These are phyloP conservation scores for Timema cristinae DNA, from an alignment of 2,888 invertebrate genomes.

Conservation along the genomic window DNA sequence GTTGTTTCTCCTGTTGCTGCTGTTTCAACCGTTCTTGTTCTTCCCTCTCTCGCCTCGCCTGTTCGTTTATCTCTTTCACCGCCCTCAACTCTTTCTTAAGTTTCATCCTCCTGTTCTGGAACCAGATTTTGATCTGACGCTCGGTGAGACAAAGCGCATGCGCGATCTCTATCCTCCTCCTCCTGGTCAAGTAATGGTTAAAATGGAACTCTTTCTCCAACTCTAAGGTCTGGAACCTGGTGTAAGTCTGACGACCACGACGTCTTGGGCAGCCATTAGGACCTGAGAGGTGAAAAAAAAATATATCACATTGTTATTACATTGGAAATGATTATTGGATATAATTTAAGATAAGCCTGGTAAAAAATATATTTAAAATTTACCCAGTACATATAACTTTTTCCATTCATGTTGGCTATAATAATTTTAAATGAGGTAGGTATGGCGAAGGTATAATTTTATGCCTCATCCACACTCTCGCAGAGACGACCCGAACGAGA, in stretches of 20 bases:
- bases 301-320: neutral
- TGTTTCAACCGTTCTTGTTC: conserved; percentile 89
- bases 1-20: conserved; percentile 77
- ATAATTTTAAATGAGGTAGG: no score
- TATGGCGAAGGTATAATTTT: no score
- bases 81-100: conserved; percentile 92
- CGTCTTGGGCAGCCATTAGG: conserved; percentile 93
- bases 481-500: no score
- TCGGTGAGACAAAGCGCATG: conserved; percentile 94
- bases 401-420: no score
- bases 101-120: conserved; percentile 96
- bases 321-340: no score
- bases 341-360: neutral
- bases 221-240: conserved; percentile 96
- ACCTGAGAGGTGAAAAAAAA: conserved; percentile 55
- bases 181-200: conserved; percentile 94
- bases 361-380: neutral
- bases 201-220: conserved; percentile 98
- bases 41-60: conserved; percentile 85
- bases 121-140: conserved; percentile 96
- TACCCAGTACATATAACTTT: conserved; percentile 3
- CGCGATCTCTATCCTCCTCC: conserved; percentile 95
- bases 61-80: conserved; percentile 92
- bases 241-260: conserved; percentile 95
- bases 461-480: no score